Conservation (phyloP, 2,888 invertebrate genomes). For the Raillietiella orientalis region DNA sequence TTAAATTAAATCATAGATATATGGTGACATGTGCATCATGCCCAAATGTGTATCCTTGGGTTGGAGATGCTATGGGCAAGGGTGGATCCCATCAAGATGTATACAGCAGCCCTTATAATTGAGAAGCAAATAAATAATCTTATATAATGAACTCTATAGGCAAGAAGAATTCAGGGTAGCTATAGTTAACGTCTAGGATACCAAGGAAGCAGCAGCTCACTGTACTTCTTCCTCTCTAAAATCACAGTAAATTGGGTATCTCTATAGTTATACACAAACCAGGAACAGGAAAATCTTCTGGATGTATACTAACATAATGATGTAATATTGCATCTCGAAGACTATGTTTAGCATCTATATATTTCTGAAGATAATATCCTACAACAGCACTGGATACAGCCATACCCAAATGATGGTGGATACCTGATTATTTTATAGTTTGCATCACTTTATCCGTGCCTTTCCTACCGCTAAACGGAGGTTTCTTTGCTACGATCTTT, state of each 20-base stretch:
- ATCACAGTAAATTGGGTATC: slow-evolving; percentile 3
- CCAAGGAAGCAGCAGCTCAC: slow-evolving; percentile 27
- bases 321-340: slow-evolving; percentile 34
- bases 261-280: slow-evolving; percentile 13
- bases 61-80: slow-evolving; percentile 52
- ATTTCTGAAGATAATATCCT: slow-evolving; percentile 16
- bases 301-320: slow-evolving; percentile 36
- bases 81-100: slow-evolving; percentile 44
- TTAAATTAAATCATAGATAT: slow-evolving; percentile 20
- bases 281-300: slow-evolving; percentile 31
- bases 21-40: slow-evolving; percentile 61
- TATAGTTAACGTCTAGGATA: slow-evolving; percentile 23
- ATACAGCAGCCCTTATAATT: slow-evolving; percentile 38
- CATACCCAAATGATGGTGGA: slow-evolving; percentile 17
- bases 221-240: slow-evolving; percentile 18
- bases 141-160: slow-evolving; percentile 17
- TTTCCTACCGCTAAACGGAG: no score
- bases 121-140: slow-evolving; percentile 23
- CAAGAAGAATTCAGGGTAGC: neutral
- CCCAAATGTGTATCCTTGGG: slow-evolving; percentile 54
- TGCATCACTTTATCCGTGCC: no score
- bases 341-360: slow-evolving; percentile 21
- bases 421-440: no score
- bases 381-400: slow-evolving; percentile 12
- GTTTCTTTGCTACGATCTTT: no score